Evolutionary conservation across 1,140 invertebrate species (phyloP).

Genomic region (Akabosia matsudoensis): DNA sequence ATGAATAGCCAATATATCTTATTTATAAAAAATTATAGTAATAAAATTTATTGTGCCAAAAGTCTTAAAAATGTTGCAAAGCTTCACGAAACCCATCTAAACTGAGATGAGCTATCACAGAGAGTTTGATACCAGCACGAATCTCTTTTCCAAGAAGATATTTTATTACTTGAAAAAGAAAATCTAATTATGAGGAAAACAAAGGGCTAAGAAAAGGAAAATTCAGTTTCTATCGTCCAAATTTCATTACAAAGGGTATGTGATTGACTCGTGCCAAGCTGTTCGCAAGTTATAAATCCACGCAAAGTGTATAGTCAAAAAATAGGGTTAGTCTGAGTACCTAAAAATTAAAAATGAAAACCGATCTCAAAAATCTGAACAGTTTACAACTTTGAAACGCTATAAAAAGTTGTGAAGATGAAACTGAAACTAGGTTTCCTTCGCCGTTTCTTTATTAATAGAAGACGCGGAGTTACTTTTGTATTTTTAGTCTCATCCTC

Average conservation of each 20-base stretch:
- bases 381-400: neutral
- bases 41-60: neutral
- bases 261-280: neutral
- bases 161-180: neutral
- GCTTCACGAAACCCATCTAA: neutral
- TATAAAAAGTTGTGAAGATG: neutral
- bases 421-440: too few species aligned
- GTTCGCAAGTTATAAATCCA: neutral
- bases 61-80: neutral
- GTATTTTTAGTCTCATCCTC: too few species aligned
- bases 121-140: neutral
- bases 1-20: neutral
- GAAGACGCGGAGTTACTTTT: too few species aligned
- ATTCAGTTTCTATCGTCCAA: neutral
- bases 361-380: neutral
- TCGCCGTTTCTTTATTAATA: too few species aligned
- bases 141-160: neutral
- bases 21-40: neutral
- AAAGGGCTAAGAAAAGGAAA: neutral
- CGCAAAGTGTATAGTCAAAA: neutral
- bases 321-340: neutral
- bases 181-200: slow-evolving; percentile 3
- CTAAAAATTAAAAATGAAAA: neutral
- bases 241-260: neutral
- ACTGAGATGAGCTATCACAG: neutral